Conservation (phyloP, 2,113 vertebrate species). For the Mionectes macconnelli region DNA sequence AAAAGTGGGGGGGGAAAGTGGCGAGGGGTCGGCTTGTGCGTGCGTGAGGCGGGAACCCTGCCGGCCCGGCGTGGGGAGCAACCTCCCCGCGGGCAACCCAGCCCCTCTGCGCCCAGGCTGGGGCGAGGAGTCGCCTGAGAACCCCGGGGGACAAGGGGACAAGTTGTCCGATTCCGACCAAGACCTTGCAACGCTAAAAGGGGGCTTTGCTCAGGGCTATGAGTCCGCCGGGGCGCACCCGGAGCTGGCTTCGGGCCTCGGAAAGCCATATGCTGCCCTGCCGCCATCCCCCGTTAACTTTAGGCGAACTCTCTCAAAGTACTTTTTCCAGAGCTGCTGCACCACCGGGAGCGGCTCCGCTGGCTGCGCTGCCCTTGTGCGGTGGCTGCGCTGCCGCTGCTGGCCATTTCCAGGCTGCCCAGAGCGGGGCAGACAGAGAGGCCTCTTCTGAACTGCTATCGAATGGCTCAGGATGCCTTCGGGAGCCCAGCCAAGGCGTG, state of each 20-base stretch:
- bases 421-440: background rate
- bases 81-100: background rate
- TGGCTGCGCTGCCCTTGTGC: background rate
- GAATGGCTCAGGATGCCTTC: constrained; percentile 12
- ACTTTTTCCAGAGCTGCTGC: background rate
- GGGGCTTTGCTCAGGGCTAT: background rate
- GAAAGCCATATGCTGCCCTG: background rate
- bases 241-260: background rate
- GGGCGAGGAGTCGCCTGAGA: background rate
- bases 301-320: too few species aligned
- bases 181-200: background rate
- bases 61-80: background rate
- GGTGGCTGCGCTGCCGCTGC: background rate
- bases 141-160: background rate
- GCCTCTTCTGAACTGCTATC: constrained; percentile 6
- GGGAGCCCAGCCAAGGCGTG: constrained; percentile 53
- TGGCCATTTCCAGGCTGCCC: background rate
- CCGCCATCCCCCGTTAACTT: background rate
- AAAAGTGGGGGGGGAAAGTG: background rate
- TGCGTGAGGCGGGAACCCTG: background rate
- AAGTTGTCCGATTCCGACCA: background rate
- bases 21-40: background rate
- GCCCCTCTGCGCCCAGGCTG: background rate
- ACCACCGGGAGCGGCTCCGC: background rate
- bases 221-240: background rate